Base-by-base conservation (phyloP, 2,113 vertebrate genomes). In the Calidris pugnax region DNA sequence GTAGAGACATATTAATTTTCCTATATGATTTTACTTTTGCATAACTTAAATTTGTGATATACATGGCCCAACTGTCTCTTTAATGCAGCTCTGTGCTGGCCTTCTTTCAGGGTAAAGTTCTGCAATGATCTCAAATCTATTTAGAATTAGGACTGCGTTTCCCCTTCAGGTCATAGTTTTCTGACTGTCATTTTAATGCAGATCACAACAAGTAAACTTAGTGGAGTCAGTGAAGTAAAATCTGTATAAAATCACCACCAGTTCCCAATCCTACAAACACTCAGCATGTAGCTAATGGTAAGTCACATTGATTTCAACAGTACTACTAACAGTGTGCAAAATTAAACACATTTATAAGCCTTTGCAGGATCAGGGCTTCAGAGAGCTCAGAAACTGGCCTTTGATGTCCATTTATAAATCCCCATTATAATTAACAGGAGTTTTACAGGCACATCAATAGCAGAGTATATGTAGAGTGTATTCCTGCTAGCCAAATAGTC, bases 351-450 rank as follows among this genome's bases (percentile, higher is more conserved):
- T 96, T 95, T 96, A 90, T 96, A 92, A 96, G 86, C 66, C 56
- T 93, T 96, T 84, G 27, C 73, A 93, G 66, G 64, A 92, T 94
- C 76, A 85, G 80, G 73, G 69, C 83, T 97, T 97, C 86, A 95
- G 92, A 94, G 90, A 96, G 76, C 73, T 96, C 94, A 82, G 13
- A 39, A 90, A 95, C 88, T 94, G 80, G 79, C 28, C 82, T 97
- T 97, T 97, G 88, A 97, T 97, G 96, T 90, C 84, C 95, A 53
- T 90, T 95, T 96, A 94, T 93, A 97, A 97, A 93, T 89, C 83
- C 80, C 80, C 57, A 69, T 92, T 96, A 96, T 92, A 97, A 97
- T 97, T 96, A 96, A 94, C 86, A 78, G 69, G 88, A 93, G 50
- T 94, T 93, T 91, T 94, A 62, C 87, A 80, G 50, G 50, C 91